Evolutionary conservation across 2,113 vertebrate genomes (phyloP).

Genomic region (Peromyscus californicus): DNA sequence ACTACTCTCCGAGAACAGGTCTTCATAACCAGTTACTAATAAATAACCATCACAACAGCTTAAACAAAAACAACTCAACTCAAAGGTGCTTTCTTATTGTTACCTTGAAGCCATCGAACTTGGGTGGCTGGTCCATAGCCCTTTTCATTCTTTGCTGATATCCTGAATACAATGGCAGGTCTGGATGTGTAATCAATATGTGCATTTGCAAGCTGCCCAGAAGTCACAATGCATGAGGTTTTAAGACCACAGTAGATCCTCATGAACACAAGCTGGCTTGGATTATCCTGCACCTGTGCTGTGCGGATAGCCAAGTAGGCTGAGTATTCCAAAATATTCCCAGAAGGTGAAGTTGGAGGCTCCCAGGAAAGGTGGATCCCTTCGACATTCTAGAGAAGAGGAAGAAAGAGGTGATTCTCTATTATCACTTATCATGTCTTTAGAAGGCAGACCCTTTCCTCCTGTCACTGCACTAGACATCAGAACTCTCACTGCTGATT

Average conservation of each 20-base stretch:
- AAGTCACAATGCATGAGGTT: constrained; percentile 93
- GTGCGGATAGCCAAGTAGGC: constrained; percentile 98
- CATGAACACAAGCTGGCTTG: constrained; percentile 95
- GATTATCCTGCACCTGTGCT: constrained; percentile 89
- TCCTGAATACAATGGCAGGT: constrained; percentile 97
- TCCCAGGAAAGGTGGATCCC: constrained; percentile 98
- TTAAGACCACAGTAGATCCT: constrained; percentile 97
- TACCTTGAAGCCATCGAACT: constrained; percentile 99
- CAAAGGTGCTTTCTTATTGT: constrained; percentile 62
- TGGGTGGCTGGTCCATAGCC: constrained; percentile 98
- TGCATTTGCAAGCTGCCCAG: constrained; percentile 94
- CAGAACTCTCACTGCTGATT: not conserved
- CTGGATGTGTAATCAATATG: constrained; percentile 95
- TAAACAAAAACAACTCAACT: constrained; percentile 56
- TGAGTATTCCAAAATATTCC: constrained; percentile 97
- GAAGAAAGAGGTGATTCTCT: constrained; percentile 33
- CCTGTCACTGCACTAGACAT: not conserved
- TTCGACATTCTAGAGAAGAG: constrained; percentile 91
- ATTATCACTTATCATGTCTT: not conserved
- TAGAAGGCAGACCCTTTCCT: constrained; percentile 17
- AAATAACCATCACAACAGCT: constrained; percentile 78
- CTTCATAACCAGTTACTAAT: constrained; percentile 81
- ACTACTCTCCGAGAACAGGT: constrained; percentile 75
- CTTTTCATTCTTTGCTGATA: constrained; percentile 98
- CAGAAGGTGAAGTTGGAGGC: constrained; percentile 94